These are phyloP conservation scores for Pomatorhinus ruficollis DNA, from an alignment of 2,113 vertebrate genomes.

Conservation along the genomic window DNA sequence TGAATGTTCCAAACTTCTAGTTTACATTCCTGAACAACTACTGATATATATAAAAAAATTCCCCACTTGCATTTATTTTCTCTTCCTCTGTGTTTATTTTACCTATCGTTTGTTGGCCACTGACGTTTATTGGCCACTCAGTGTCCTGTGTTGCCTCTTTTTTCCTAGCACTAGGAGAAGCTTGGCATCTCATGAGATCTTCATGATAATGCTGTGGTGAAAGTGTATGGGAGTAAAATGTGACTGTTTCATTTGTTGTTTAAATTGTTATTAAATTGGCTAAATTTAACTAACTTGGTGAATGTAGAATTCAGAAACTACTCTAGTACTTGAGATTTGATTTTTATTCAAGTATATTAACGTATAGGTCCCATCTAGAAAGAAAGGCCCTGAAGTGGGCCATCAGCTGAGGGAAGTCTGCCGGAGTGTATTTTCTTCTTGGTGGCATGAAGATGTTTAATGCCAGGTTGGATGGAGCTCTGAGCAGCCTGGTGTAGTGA, in stretches of 20 bases:
- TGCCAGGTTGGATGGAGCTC: background rate
- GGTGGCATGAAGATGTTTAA: too few species aligned
- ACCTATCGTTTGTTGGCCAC: background rate
- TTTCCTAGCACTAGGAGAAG: background rate
- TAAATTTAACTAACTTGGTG: background rate
- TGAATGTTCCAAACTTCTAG: background rate
- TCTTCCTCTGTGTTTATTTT: background rate
- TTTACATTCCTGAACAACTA: background rate
- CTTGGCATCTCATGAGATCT: background rate
- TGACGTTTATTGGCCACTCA: background rate
- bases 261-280: background rate
- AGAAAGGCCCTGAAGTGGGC: background rate
- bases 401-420: background rate
- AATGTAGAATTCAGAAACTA: background rate
- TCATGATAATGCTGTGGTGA: background rate
- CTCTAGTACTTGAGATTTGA: background rate
- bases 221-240: background rate
- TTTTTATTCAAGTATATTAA: background rate
- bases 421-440: background rate
- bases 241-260: background rate
- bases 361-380: background rate
- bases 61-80: background rate
- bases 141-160: background rate
- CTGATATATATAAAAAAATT: background rate
- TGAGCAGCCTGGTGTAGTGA: background rate